phyloP scores from a whole-genome alignment of 2,113 vertebrate genomes.

The Cottus gobio region DNA sequence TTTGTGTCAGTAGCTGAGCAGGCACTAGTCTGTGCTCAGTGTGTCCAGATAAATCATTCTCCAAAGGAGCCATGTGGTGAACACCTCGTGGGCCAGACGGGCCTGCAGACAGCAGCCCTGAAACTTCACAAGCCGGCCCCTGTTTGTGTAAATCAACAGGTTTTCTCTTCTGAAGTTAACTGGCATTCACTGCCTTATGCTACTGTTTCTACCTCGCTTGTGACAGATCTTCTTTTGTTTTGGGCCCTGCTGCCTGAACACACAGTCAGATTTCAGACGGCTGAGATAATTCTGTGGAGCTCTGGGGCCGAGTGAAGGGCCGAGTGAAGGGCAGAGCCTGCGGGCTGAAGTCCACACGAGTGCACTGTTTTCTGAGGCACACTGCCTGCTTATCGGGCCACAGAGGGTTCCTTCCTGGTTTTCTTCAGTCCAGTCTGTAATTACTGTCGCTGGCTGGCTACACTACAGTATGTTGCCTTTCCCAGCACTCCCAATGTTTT shows the following conservation, averaged over 20 bases:
- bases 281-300: conserved; percentile 58
- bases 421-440: conserved; percentile 77
- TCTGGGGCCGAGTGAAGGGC: conserved; percentile 66
- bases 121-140: conserved; percentile 42
- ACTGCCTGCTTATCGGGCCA: conserved; percentile 77
- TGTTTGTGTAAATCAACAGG: conserved; percentile 56
- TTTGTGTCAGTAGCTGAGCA: conserved; percentile 35
- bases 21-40: conserved; percentile 27
- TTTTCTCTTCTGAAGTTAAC: conserved; percentile 56
- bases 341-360: conserved; percentile 52
- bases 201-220: conserved; percentile 43
- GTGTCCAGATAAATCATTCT: conserved; percentile 56
- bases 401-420: conserved; percentile 85
- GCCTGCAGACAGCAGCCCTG: conserved; percentile 44
- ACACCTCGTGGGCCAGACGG: conserved; percentile 39
- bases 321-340: conserved; percentile 58
- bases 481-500: conserved; percentile 75
- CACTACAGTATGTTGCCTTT: conserved; percentile 63
- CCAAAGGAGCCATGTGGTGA: conserved; percentile 52
- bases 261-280: conserved; percentile 61
- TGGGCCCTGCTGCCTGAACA: conserved; percentile 63
- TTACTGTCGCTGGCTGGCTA: conserved; percentile 68
- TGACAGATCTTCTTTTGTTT: conserved; percentile 67
- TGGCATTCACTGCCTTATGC: conserved; percentile 43
- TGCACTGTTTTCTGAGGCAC: conserved; percentile 69